phyloP scores from a whole-genome alignment of 53 echinoderm and acorn worm species.

The Echinometra lucunter region DNA sequence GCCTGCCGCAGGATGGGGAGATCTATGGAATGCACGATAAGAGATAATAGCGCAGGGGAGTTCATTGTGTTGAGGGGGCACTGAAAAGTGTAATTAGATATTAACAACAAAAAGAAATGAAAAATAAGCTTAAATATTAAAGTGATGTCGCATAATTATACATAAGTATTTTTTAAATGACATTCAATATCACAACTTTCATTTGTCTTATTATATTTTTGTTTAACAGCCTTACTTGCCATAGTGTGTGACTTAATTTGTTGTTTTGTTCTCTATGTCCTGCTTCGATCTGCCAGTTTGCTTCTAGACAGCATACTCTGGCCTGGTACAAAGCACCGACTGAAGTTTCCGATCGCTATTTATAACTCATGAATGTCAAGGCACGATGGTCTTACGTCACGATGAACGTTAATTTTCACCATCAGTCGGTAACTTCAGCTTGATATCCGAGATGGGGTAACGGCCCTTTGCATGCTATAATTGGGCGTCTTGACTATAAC shows the following conservation, averaged over 20 bases:
- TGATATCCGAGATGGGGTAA: neutral
- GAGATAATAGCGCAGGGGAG: no score
- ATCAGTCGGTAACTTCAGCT: constrained; percentile 18
- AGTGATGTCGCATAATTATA: no score
- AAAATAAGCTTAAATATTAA: no score
- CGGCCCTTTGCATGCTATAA: neutral
- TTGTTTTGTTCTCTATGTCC: no score
- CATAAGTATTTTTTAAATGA: no score
- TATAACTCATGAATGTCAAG: constrained; percentile 20
- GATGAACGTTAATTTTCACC: neutral
- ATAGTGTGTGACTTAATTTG: no score
- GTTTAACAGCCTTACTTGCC: no score
- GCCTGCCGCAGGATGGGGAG: neutral
- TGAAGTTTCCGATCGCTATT: constrained; percentile 19
- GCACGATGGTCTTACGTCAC: neutral
- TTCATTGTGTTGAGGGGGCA: no score
- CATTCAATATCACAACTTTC: no score
- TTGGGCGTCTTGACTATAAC: constrained; percentile 22
- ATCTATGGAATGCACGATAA: neutral
- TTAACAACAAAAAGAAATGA: no score
- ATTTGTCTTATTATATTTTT: no score
- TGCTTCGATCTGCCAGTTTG: neutral
- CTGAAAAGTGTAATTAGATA: no score
- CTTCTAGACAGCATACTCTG: neutral
- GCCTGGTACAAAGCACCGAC: neutral